Evolutionary conservation across 2,113 vertebrate species (phyloP).

Genomic region (Calidris pugnax): DNA sequence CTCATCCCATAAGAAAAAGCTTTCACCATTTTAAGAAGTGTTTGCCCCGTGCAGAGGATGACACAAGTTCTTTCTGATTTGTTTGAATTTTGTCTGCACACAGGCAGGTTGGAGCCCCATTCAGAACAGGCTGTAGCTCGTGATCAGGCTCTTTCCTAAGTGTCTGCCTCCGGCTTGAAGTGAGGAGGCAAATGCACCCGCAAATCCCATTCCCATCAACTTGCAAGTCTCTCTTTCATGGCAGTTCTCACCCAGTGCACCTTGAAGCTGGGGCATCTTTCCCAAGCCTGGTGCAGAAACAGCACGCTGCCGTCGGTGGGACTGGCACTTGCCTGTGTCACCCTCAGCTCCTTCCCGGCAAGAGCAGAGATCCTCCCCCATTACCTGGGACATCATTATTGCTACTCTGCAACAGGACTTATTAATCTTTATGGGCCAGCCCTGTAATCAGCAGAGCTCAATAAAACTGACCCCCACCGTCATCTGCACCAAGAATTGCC

Average conservation of each 20-base stretch:
- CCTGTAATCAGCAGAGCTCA: not conserved
- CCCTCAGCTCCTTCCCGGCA: not conserved
- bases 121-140: rapidly evolving
- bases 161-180: not conserved
- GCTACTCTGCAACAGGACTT: not conserved
- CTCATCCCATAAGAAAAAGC: not conserved
- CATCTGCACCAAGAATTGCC: not conserved
- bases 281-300: not conserved
- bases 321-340: not conserved
- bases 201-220: not conserved
- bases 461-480: not conserved
- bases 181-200: not conserved
- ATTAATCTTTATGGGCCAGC: not conserved
- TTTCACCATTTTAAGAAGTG: not conserved
- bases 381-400: not conserved
- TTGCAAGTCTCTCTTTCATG: not conserved
- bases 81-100: not conserved
- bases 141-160: not conserved
- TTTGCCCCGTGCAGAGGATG: not conserved
- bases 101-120: not conserved
- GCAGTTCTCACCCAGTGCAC: not conserved
- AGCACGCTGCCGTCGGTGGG: rapidly evolving
- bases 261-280: not conserved
- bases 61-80: not conserved
- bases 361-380: not conserved